Percentiles rank a stretch among this genome's conserved stretches.
Evolutionary conservation across 2,113 vertebrate species (phyloP).

Genomic region (Grammomys dolichurus): DNA sequence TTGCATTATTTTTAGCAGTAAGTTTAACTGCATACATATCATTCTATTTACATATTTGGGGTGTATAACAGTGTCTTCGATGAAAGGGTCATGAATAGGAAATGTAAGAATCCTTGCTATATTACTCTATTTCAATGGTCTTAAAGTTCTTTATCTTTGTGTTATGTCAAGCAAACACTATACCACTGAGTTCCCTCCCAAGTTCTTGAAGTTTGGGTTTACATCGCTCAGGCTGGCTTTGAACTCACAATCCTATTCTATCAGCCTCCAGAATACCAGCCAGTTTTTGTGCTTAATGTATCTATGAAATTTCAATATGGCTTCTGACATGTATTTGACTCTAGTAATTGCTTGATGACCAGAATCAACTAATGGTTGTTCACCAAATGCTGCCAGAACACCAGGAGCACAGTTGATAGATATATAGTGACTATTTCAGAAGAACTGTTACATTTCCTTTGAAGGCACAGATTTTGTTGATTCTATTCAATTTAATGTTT

Average conservation of each 20-base stretch:
- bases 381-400: not conserved
- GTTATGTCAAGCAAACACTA: not conserved
- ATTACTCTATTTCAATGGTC: not conserved
- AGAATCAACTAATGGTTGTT: not conserved
- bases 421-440: not conserved
- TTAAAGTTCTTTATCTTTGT: not conserved
- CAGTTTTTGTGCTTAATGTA: not conserved
- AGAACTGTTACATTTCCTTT: not conserved
- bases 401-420: not conserved
- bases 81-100: not conserved
- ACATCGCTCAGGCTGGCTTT: not conserved
- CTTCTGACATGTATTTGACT: not conserved
- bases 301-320: not conserved
- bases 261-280: not conserved
- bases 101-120: not conserved
- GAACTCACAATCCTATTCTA: not conserved
- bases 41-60: not conserved
- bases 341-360: not conserved
- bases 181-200: not conserved
- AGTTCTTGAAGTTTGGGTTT: not conserved
- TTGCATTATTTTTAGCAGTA: not conserved
- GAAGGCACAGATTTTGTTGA: not conserved
- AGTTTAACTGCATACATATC: not conserved
- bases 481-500: not conserved
- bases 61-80: not conserved